Conservation (phyloP, 2,797 vertebrate genomes). For the Rhynchonycteris naso region DNA sequence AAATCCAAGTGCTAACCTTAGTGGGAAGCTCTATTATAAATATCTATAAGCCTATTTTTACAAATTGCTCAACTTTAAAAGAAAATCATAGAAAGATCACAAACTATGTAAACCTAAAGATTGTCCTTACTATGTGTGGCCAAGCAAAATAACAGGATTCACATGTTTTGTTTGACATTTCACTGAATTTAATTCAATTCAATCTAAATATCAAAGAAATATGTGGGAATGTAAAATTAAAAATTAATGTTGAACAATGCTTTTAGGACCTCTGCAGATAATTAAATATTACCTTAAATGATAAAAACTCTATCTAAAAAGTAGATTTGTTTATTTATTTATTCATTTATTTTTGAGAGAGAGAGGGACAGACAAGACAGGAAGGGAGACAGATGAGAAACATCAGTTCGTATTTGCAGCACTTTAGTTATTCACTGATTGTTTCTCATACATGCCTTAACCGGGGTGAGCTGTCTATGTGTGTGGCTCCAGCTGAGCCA, state of each 20-base stretch:
- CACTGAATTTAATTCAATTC: not conserved
- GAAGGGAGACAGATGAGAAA: too few species aligned
- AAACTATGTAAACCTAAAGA: not conserved
- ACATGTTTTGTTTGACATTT: constrained; percentile 25
- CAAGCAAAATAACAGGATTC: not conserved
- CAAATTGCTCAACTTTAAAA: not conserved
- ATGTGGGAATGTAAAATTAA: not conserved
- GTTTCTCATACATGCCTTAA: too few species aligned
- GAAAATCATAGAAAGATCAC: constrained; percentile 11
- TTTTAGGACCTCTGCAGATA: constrained; percentile 29
- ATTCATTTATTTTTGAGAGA: too few species aligned
- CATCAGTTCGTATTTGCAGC: too few species aligned
- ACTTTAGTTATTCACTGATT: too few species aligned
- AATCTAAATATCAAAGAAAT: constrained; percentile 33
- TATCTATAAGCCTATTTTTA: not conserved
- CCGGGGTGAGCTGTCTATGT: too few species aligned
- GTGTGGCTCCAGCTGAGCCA: too few species aligned
- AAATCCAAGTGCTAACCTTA: not conserved
- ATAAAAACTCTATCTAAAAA: too few species aligned
- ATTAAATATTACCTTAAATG: not conserved
- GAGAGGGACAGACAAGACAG: too few species aligned
- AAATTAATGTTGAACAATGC: not conserved
- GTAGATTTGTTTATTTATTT: too few species aligned
- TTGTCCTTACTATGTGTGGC: not conserved
- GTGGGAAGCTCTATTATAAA: not conserved